These are phyloP conservation scores for Tinea semifulvella DNA, from an alignment of 2,888 invertebrate genomes.

Conservation along the genomic window DNA sequence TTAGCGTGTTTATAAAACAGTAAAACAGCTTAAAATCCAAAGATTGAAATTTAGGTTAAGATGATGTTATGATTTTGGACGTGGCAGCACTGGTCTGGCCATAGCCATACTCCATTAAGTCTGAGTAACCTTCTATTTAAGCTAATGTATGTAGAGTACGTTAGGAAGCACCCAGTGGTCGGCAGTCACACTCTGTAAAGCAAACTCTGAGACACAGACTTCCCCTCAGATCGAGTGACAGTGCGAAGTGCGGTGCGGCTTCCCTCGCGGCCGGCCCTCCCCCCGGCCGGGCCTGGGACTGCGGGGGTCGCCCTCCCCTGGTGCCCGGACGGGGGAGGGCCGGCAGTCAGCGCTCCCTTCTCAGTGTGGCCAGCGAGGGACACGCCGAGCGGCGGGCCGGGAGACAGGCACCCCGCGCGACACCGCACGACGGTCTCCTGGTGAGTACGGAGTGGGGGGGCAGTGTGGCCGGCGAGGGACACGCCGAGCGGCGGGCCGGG, in stretches of 20 bases:
- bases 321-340: constrained; percentile 36
- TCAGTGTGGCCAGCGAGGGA: constrained; percentile 59
- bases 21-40: no score
- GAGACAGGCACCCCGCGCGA: constrained; percentile 27
- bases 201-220: no score
- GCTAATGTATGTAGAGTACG: no score
- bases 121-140: no score
- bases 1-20: no score
- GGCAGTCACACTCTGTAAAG: no score
- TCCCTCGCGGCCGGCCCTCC: constrained; percentile 21
- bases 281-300: constrained; percentile 25
- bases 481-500: constrained; percentile 53
- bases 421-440: constrained; percentile 30
- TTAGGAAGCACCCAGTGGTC: no score
- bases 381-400: constrained; percentile 55
- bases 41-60: no score
- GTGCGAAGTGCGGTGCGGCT: constrained; percentile 62
- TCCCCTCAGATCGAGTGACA: constrained; percentile 60
- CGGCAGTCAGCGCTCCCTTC: constrained; percentile 58
- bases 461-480: constrained; percentile 58
- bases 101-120: no score
- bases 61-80: no score
- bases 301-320: constrained; percentile 23
- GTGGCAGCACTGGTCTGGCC: no score
- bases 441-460: constrained; percentile 34